Percentiles rank a stretch among this genome's conserved stretches.
phyloP scores from a whole-genome alignment of 2,113 vertebrate species.

The Platycercus adscitus region DNA sequence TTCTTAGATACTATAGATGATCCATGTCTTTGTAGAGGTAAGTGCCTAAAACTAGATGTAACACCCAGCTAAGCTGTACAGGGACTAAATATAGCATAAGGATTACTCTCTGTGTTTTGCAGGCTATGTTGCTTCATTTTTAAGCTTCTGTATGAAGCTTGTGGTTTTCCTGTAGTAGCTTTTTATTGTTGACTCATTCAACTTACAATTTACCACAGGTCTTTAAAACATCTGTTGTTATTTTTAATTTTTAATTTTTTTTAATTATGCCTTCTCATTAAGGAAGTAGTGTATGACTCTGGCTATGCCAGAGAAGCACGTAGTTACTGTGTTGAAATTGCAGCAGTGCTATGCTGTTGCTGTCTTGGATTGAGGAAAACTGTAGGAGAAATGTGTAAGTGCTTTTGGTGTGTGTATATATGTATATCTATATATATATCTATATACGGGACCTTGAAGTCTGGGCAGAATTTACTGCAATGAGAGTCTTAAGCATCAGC shows the following conservation, averaged over 20 bases:
- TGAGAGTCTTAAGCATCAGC: not conserved
- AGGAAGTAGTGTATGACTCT: not conserved
- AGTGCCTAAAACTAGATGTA: not conserved
- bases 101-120: not conserved
- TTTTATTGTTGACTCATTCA: not conserved
- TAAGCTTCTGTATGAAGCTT: not conserved
- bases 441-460: not conserved
- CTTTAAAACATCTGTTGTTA: not conserved
- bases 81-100: not conserved
- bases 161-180: not conserved
- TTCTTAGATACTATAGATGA: not conserved
- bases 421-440: not conserved
- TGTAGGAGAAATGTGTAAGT: not conserved
- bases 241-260: not conserved
- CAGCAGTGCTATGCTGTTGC: not conserved
- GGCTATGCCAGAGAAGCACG: not conserved
- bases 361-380: not conserved
- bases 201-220: not conserved
- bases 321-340: not conserved
- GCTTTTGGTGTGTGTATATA: fast-evolving
- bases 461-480: not conserved
- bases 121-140: not conserved
- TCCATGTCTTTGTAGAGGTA: not conserved
- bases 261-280: not conserved
- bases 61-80: not conserved